Base-by-base conservation (phyloP, 1,140 invertebrate species). In the Caerostris darwini region DNA sequence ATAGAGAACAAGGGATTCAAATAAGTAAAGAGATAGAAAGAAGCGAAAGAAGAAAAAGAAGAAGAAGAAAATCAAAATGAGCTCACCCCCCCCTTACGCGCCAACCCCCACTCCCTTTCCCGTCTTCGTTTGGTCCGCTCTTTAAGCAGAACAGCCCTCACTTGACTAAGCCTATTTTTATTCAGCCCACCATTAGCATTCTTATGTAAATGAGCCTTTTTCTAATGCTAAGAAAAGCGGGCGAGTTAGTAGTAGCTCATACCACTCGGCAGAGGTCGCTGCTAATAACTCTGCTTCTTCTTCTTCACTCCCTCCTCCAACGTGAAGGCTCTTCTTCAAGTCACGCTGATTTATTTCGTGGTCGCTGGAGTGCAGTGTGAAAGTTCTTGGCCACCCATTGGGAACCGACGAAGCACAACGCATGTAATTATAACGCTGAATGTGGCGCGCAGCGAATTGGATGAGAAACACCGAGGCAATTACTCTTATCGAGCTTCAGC, bases 281-380 rank as follows among this genome's bases (percentile, higher is more conserved):
- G 85, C 61, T 93, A 93, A 92, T 92, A 81, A 92, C 90, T 50
- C 53, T 83, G 53, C 71, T 83, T n/a, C 19, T 59, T 81, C 71
- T 81, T 85, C 50, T 87, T 59, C 58, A 19, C 64, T 34, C 64
- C 58, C 34, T 50, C 85, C 58, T 87, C 34, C 57, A 77, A 85
- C 54, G 82, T 61, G 34, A 64, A 87, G 58, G 54, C 88, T 56
- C 82, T 77, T 93, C 83, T 93, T 93, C 83, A 64, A 61, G 53
- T 86, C 61, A 86, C 64, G 92, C 92, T 93, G 92, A 93, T 93
- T 93, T 93, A 93, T 87, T 93, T 93, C 92, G 92, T 93, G 92
- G 92, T 93, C 54, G 82, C 61, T 64, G 64, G 58, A 86, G 92
- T 93, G 92, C 83, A 82, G 83, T 87, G 92, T 67, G 83, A 93